phyloP scores from a whole-genome alignment of 2,797 vertebrate genomes.

The Rhinogobio ventralis region DNA sequence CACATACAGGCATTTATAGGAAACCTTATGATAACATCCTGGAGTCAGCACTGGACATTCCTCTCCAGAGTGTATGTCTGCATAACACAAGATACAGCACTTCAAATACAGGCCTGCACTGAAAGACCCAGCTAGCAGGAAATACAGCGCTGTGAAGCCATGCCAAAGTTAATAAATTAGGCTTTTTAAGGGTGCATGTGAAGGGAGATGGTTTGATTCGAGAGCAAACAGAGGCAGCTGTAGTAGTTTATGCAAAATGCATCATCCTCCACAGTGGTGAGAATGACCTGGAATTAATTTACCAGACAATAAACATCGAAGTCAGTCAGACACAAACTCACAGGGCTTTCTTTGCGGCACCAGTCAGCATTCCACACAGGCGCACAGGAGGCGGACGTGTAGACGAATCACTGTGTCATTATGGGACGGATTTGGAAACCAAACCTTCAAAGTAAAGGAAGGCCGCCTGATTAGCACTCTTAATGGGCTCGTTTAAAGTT shows the following conservation, averaged over 20 bases:
- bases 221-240: constrained; percentile 53
- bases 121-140: constrained; percentile 35
- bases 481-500: constrained; percentile 28
- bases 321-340: neutral
- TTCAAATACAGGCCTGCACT: constrained; percentile 49
- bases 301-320: constrained; percentile 35
- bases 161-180: constrained; percentile 62
- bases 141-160: constrained; percentile 45
- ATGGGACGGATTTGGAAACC: constrained; percentile 54
- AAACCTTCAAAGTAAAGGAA: constrained; percentile 51
- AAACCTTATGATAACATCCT: constrained; percentile 61
- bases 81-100: constrained; percentile 39
- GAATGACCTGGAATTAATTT: constrained; percentile 40
- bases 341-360: constrained; percentile 11
- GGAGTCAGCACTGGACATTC: constrained; percentile 49
- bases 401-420: constrained; percentile 43
- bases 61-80: constrained; percentile 4
- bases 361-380: constrained; percentile 1
- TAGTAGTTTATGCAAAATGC: constrained; percentile 42
- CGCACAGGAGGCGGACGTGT: constrained; percentile 5
- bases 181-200: constrained; percentile 35
- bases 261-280: constrained; percentile 12
- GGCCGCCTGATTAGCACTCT: neutral
- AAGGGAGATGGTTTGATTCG: constrained; percentile 22
- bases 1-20: constrained; percentile 53